These are phyloP conservation scores for Theristicus caerulescens DNA, from an alignment of 2,113 vertebrate genomes.

Conservation along the genomic window DNA sequence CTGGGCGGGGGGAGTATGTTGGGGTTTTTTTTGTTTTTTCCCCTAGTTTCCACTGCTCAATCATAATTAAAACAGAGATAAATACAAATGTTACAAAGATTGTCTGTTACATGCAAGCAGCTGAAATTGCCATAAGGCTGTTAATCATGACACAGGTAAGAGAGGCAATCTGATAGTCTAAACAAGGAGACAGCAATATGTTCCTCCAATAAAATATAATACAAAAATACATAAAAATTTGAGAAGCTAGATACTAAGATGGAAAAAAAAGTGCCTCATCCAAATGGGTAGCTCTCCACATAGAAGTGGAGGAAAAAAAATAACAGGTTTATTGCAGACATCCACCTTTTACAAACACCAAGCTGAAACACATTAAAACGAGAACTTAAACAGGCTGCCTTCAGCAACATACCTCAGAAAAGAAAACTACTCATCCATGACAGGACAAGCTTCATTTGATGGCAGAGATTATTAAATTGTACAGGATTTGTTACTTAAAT, in stretches of 20 bases:
- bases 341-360: not conserved
- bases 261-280: not conserved
- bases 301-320: not conserved
- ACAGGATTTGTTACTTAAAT: not conserved
- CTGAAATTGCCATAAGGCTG: not conserved
- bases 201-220: not conserved
- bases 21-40: not conserved
- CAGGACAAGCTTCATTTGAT: not conserved
- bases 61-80: not conserved
- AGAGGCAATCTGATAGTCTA: not conserved
- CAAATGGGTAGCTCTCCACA: not conserved
- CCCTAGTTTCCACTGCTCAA: not conserved
- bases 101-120: not conserved
- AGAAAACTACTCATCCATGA: not conserved
- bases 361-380: not conserved
- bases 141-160: not conserved
- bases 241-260: not conserved
- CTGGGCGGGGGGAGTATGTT: not conserved
- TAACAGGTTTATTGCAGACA: not conserved
- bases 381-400: not conserved
- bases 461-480: not conserved
- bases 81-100: not conserved
- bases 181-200: not conserved
- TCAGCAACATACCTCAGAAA: not conserved
- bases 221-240: not conserved